Evolutionary conservation across 2,797 vertebrate species (phyloP).

Genomic region (Bufotes viridis): DNA sequence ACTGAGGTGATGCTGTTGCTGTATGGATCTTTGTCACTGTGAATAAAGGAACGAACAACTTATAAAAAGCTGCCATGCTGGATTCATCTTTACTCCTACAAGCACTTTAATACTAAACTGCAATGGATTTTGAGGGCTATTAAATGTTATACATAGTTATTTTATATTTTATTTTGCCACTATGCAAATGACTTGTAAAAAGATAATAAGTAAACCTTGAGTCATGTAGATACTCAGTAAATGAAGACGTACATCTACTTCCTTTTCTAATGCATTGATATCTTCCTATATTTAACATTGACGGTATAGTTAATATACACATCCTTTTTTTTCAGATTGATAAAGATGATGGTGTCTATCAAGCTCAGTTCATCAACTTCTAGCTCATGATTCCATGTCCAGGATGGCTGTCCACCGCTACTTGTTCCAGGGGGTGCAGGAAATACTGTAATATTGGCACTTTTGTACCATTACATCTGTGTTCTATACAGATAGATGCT

Average conservation of each 20-base stretch:
- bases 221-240: no score
- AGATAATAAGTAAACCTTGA: neutral
- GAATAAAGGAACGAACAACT: no score
- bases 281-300: neutral
- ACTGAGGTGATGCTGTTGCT: no score
- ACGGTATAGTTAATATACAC: neutral
- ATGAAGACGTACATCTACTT: no score
- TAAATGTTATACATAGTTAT: no score
- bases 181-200: neutral
- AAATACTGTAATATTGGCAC: conserved; percentile 20
- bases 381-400: conserved; percentile 32
- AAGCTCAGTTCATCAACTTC: conserved; percentile 57
- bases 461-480: conserved; percentile 50
- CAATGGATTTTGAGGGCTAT: neutral
- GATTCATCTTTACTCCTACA: no score
- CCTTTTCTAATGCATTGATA: no score
- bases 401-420: neutral
- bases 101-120: neutral
- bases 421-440: conserved; percentile 33
- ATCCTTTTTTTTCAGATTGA: conserved; percentile 62
- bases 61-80: no score
- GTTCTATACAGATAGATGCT: conserved; percentile 33
- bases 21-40: no score
- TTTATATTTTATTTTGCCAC: no score
- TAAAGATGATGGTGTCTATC: conserved; percentile 42